phyloP scores from a whole-genome alignment of 2,797 vertebrate species.

The Pangasius krempfi region DNA sequence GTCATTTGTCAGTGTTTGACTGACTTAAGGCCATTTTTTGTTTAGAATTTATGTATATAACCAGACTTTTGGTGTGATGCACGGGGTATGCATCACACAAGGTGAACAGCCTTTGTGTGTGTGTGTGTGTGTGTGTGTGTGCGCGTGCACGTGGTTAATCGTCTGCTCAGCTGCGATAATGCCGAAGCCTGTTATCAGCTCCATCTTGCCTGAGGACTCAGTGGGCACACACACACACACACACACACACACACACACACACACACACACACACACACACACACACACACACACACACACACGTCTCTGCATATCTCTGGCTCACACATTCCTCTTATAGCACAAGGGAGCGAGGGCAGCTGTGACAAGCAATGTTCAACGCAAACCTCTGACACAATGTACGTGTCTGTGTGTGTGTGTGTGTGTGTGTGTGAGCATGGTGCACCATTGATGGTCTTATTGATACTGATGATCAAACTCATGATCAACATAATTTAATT shows the following conservation, averaged over 20 bases:
- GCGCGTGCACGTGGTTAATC: slow-evolving; percentile 71
- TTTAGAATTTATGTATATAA: slow-evolving; percentile 1
- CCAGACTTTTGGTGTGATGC: slow-evolving; percentile 13
- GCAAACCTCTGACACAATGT: slow-evolving; percentile 59
- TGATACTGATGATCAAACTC: not conserved
- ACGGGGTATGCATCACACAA: not conserved
- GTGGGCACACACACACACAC: slow-evolving; percentile 60
- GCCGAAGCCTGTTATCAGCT: slow-evolving; percentile 71
- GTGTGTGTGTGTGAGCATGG: slow-evolving; percentile 29
- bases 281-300: slow-evolving; percentile 39
- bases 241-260: slow-evolving; percentile 50
- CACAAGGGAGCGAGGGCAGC: slow-evolving; percentile 42
- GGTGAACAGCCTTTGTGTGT: slow-evolving; percentile 43
- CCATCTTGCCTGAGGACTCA: slow-evolving; percentile 77
- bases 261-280: slow-evolving; percentile 41
- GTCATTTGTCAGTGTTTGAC: not conserved
- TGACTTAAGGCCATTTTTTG: not conserved
- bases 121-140: slow-evolving; percentile 53
- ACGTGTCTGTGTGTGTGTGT: slow-evolving; percentile 43
- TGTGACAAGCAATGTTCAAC: slow-evolving; percentile 56
- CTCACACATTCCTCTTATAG: slow-evolving; percentile 74
- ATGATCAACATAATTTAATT: not conserved
- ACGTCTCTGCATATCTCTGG: slow-evolving; percentile 79
- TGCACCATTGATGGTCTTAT: not conserved
- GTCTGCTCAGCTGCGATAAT: slow-evolving; percentile 79